Evolutionary conservation across 2,113 vertebrate species (phyloP).

Genomic region (Pterocles gutturalis): DNA sequence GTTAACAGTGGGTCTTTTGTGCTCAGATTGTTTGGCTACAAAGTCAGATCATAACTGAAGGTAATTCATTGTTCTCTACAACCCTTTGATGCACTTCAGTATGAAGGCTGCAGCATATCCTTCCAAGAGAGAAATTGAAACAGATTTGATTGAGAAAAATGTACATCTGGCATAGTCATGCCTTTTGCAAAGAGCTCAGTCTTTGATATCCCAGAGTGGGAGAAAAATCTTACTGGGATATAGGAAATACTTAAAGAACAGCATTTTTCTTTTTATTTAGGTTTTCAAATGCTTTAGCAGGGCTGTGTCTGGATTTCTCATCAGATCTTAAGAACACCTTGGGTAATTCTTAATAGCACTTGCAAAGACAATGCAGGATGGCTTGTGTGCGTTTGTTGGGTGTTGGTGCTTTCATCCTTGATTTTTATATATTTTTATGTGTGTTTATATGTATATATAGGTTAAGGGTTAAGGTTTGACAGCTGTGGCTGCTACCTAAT

Average conservation of each 20-base stretch:
- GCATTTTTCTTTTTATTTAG: conserved; percentile 17
- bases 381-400: not conserved
- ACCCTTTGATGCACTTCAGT: not conserved
- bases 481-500: conserved; percentile 16
- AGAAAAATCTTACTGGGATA: not conserved
- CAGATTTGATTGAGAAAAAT: not conserved
- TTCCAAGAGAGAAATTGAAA: not conserved
- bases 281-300: conserved; percentile 22
- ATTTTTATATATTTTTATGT: not conserved
- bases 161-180: not conserved
- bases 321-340: conserved; percentile 22
- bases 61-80: not conserved
- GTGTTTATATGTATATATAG: not conserved
- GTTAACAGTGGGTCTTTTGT: not conserved
- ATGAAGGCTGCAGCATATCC: not conserved
- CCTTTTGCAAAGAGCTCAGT: not conserved
- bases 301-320: conserved; percentile 63
- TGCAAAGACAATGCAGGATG: conserved; percentile 20
- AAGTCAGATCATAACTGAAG: not conserved
- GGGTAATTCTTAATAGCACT: not conserved
- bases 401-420: conserved; percentile 39
- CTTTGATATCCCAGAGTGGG: not conserved
- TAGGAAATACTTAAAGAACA: conserved; percentile 14
- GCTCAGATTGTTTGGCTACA: not conserved
- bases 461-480: conserved; percentile 26